These are phyloP conservation scores for Rana temporaria DNA, from an alignment of 2,113 vertebrate genomes.

Conservation along the genomic window DNA sequence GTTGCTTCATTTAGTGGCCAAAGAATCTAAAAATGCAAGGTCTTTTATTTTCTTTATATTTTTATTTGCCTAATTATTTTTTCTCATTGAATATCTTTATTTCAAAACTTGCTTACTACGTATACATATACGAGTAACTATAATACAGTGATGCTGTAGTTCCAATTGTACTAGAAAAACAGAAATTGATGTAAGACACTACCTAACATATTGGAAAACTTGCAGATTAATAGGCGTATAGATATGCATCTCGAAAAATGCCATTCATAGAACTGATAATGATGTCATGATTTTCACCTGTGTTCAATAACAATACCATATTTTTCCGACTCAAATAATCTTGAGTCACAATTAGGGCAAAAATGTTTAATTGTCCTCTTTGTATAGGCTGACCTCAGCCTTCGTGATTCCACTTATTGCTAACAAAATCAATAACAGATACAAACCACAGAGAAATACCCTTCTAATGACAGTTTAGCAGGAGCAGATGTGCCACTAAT, in stretches of 20 bases:
- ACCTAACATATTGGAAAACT: too few species aligned
- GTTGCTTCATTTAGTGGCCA: too few species aligned
- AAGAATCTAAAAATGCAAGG: too few species aligned
- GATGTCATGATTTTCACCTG: not conserved
- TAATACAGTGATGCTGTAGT: too few species aligned
- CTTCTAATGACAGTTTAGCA: conserved; percentile 52
- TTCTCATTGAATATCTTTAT: too few species aligned
- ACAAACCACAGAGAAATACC: conserved; percentile 44
- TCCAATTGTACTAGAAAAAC: too few species aligned
- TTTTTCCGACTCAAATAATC: conserved; percentile 19
- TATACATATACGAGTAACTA: too few species aligned
- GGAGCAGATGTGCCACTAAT: conserved; percentile 62
- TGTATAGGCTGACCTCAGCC: conserved; percentile 71
- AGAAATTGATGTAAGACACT: too few species aligned
- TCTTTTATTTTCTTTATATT: too few species aligned
- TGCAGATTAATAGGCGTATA: too few species aligned
- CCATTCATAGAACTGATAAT: not conserved
- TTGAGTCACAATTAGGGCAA: conserved; percentile 13
- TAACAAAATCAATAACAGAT: conserved; percentile 65
- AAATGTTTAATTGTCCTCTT: conserved; percentile 65
- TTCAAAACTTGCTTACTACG: too few species aligned
- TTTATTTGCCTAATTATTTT: too few species aligned
- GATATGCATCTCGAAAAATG: not conserved
- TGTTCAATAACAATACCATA: conserved; percentile 22
- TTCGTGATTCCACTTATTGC: conserved; percentile 69